A percentile compares a stretch with the other conserved stretches of the same genome.
Conservation (phyloP, 2,113 vertebrate genomes). For the Eulacestoma nigropectus region DNA sequence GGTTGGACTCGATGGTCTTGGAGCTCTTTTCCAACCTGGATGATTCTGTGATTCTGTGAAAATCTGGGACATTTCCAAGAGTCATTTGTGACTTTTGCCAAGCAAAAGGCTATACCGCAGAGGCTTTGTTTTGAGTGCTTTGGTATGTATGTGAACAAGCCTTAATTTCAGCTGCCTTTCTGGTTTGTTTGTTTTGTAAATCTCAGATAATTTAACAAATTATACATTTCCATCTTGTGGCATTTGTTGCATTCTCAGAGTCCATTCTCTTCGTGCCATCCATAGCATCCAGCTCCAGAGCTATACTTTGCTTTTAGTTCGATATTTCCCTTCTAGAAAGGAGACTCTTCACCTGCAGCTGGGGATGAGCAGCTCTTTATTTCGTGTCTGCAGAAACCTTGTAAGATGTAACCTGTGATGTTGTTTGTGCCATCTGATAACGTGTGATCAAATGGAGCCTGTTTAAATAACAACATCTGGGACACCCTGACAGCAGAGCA, state of each 20-base stretch:
- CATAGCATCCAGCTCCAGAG: not conserved
- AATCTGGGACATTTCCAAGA: not conserved
- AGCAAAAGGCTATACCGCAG: not conserved
- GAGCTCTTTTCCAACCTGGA: not conserved
- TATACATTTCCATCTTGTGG: not conserved
- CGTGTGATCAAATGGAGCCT: not conserved
- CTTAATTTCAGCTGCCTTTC: not conserved
- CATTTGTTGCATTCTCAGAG: not conserved
- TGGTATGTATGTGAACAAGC: not conserved
- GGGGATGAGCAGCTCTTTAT: conserved; percentile 1
- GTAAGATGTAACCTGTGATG: conserved; percentile 39
- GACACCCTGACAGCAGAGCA: not conserved
- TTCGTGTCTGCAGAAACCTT: not conserved
- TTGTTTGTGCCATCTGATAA: conserved; percentile 35
- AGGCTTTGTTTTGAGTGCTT: not conserved
- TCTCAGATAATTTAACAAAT: not conserved
- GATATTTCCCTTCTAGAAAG: not conserved
- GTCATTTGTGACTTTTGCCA: not conserved
- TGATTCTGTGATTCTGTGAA: not conserved
- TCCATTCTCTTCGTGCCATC: not conserved
- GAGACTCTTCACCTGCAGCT: not conserved
- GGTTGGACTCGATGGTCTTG: not conserved
- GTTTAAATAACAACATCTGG: conserved; percentile 31
- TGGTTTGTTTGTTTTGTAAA: conserved; percentile 5
- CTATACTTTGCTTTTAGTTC: not conserved